Base-by-base conservation (phyloP, 2,113 vertebrate genomes). In the Apodemus sylvaticus region DNA sequence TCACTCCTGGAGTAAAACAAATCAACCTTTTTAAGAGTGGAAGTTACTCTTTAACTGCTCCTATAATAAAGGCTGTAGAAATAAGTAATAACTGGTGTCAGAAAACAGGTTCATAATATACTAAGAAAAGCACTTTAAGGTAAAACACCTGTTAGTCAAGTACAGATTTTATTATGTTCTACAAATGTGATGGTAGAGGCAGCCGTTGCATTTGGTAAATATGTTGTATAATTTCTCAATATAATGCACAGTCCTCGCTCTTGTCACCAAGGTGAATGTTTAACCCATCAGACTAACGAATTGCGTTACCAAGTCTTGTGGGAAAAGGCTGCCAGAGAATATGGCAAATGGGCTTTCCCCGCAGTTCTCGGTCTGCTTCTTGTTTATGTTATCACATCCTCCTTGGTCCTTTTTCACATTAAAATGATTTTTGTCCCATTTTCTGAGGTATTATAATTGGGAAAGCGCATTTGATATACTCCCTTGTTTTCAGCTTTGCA, bases 21-120 rank as follows among this genome's bases (percentile, higher is more conserved):
- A 98, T 98, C 98, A 98, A 97, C 97, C 96, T 96, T 98, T 98
- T 97, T 97, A 98, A 98, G 98, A 95, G 93, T 91, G 79, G 82
- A 98, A 97, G 97, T 97, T 98, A 98, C 97, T 98, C 96, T 98
- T 98, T 98, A 98, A 97, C 98, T 93, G 93, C 87, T 98, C 96
- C 95, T 97, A 64, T 98, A 98, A 98, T 98, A 97, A 98, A 97
- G 94, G 96, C 94, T 98, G 96, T 98, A 98, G 97, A 98, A 98
- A 98, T 97, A 97, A 97, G 97, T 97, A 97, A 97, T 98, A 97
- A 97, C 95, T 73, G 55, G 91, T 97, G 88, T 97, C 96, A 98
- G 92, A 98, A 98, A 97, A 98, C 94, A 92, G 91, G 92, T 96
- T 97, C 94, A 77, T 98, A 93, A 98, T 96, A 81, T 24, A 97